phyloP scores from a whole-genome alignment of 1,140 invertebrate genomes.

The Aporrectodea caliginosa region DNA sequence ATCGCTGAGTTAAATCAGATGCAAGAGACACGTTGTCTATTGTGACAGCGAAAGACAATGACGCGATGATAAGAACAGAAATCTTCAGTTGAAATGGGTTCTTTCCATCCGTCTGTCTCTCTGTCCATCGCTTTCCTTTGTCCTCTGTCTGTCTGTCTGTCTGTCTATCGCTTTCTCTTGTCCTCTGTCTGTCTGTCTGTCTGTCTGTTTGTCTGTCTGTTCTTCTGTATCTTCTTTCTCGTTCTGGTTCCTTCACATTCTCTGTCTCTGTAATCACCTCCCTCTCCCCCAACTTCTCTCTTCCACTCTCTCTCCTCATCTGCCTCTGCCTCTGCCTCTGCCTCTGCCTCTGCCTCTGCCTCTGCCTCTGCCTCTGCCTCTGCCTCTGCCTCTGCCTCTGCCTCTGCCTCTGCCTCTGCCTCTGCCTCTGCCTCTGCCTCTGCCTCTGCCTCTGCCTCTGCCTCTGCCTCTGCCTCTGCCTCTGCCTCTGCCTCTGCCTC shows the following conservation, averaged over 20 bases:
- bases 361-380: background rate
- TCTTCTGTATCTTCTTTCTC: background rate
- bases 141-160: too few relatives aligned
- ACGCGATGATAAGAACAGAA: too few relatives aligned
- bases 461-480: background rate
- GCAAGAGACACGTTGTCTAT: too few relatives aligned
- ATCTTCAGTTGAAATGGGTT: too few relatives aligned
- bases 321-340: background rate
- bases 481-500: background rate
- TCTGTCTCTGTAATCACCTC: background rate
- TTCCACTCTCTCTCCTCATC: background rate
- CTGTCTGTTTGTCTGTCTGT: background rate
- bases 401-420: background rate
- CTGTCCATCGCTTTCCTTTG: too few relatives aligned
- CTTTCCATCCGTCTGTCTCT: too few relatives aligned
- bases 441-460: background rate
- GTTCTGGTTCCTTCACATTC: background rate
- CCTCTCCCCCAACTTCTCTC: background rate
- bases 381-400: background rate
- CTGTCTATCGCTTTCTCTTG: too few relatives aligned
- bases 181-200: conserved; percentile 1
- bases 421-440: background rate
- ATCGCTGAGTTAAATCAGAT: too few relatives aligned
- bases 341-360: background rate
- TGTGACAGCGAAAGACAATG: too few relatives aligned